Evolutionary conservation across 64 coral and sea anemone genomes (phyloP), one percentile per base, ranked within the genome.

Genomic region (Dendronephthya gigantea): DNA sequence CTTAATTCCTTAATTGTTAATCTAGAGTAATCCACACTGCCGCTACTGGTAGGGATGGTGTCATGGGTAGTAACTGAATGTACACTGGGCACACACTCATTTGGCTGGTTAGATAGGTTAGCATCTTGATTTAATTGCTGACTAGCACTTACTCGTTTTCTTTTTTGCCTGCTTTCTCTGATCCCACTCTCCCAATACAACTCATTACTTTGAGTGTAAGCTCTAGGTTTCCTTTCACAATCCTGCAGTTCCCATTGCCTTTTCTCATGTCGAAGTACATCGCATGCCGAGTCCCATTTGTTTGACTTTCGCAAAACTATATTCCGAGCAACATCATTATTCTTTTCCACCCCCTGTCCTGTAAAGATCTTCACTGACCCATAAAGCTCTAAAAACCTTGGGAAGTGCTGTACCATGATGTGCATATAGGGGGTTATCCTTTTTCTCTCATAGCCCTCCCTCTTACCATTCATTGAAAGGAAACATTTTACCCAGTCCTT

Each of bases 111-210:
- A n/a, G n/a, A n/a, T n/a, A n/a, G n/a, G n/a, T n/a, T n/a, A n/a
- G n/a, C n/a, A n/a, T n/a, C n/a, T n/a, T n/a, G n/a, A n/a, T n/a
- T n/a, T n/a, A n/a, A n/a, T n/a, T n/a, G n/a, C n/a, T n/a, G n/a
- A n/a, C n/a, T n/a, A n/a, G n/a, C n/a, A n/a, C 41, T 45, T 45
- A 11, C 41, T 41, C 45, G 39, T 41, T 43, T 83, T 15, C 82
- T 32, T 83, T 83, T 83, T 38, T 83, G 82, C 45, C 82, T 32
- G 33, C 15, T 39, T 28, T 35, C 45, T 51, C 37, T 51, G 9
- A 85, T 85, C 7, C 55, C 83, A 33, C 29, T 50, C 15, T 85
- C 29, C 83, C 83, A 85, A 48, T 85, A 85, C 49, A 1, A 8
- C 23, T 28, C 30, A 5, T 82, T 27, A 28, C 16, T 69, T 32